phyloP scores from a whole-genome alignment of 2,888 invertebrate genomes.

The Agrenia bidenticulata region DNA sequence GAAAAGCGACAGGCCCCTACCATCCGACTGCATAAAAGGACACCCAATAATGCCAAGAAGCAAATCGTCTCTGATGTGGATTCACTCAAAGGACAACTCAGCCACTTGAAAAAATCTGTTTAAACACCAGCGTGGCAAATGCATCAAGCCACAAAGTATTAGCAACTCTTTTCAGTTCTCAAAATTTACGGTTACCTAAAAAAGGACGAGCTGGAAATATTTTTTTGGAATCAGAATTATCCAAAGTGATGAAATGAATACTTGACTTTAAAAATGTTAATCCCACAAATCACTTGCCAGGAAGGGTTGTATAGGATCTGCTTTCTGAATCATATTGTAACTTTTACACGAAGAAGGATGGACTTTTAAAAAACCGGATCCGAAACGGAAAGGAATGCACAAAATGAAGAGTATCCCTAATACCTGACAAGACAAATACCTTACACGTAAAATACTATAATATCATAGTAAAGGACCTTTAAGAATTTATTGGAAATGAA shows the following conservation, averaged over 20 bases:
- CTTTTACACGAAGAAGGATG: neutral
- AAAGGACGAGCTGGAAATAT: no score
- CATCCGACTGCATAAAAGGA: constrained; percentile 31
- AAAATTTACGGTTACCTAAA: no score
- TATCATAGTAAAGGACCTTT: neutral
- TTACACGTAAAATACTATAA: neutral
- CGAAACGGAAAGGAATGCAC: constrained; percentile 18
- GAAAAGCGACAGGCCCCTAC: constrained; percentile 34
- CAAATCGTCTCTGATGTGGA: constrained; percentile 30
- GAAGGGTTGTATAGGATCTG: no score
- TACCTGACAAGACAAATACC: constrained; percentile 46
- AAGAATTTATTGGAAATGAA: neutral
- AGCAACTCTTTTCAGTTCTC: no score
- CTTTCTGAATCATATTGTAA: no score
- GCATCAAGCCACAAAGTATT: no score
- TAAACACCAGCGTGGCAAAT: no score
- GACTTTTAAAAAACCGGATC: neutral
- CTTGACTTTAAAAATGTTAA: no score
- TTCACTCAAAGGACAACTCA: constrained; percentile 43
- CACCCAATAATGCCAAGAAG: constrained; percentile 8
- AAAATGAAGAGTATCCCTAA: constrained; percentile 10
- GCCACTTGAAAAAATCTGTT: constrained; percentile 36
- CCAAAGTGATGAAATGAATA: no score
- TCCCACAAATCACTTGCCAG: no score
- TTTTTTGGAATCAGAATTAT: no score